phyloP scores from a whole-genome alignment of 2,888 invertebrate genomes.

The Spodoptera picta region DNA sequence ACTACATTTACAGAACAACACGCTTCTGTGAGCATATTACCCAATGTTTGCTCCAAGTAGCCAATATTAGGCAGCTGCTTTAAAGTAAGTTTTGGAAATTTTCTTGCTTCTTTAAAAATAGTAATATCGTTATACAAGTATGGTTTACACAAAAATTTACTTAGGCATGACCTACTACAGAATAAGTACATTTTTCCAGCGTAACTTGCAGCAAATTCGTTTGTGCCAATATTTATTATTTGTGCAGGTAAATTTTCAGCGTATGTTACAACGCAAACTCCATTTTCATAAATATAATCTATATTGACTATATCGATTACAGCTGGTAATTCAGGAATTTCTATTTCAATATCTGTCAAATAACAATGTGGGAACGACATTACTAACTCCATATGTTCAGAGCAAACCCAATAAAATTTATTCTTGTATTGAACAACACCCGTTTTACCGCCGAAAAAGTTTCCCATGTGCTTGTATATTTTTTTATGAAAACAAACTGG shows the following conservation, averaged over 20 bases:
- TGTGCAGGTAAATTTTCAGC: slow-evolving; percentile 85
- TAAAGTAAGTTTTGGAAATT: slow-evolving; percentile 79
- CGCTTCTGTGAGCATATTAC: slow-evolving; percentile 85
- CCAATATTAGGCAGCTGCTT: slow-evolving; percentile 88
- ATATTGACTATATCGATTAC: slow-evolving; percentile 76
- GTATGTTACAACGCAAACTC: slow-evolving; percentile 90
- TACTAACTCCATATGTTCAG: slow-evolving; percentile 84
- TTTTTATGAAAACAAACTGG: slow-evolving; percentile 87
- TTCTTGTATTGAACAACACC: slow-evolving; percentile 88
- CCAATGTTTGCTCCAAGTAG: slow-evolving; percentile 89
- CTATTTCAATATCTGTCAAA: slow-evolving; percentile 61
- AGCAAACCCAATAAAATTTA: slow-evolving; percentile 90
- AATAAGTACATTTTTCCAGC: slow-evolving; percentile 87
- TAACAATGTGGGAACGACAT: slow-evolving; percentile 77
- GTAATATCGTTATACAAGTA: slow-evolving; percentile 81
- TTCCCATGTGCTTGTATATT: slow-evolving; percentile 74
- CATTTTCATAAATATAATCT: slow-evolving; percentile 83
- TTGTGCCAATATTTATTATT: slow-evolving; percentile 78
- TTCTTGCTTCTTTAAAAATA: slow-evolving; percentile 74
- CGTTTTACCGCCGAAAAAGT: slow-evolving; percentile 83
- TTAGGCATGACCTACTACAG: slow-evolving; percentile 83
- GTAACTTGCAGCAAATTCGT: slow-evolving; percentile 83
- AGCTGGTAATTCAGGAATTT: slow-evolving; percentile 87
- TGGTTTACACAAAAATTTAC: slow-evolving; percentile 86
- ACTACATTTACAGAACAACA: slow-evolving; percentile 84